Percentiles rank a stretch among this genome's conserved stretches.
Evolutionary conservation across 2,888 invertebrate species (phyloP).

Genomic region (Pterobdella sp.): DNA sequence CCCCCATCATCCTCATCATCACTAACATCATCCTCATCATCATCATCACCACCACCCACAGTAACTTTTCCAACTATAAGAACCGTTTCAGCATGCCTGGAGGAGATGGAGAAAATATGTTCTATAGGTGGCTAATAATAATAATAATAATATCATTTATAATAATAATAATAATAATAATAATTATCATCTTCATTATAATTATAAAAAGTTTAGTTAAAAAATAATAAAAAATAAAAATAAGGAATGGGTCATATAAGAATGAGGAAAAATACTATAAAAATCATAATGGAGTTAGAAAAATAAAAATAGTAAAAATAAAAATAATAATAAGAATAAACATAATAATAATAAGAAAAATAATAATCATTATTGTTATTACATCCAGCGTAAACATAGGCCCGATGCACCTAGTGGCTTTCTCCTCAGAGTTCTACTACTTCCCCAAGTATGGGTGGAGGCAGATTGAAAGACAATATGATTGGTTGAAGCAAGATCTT

Average conservation of each 20-base stretch:
- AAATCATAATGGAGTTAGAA: no score
- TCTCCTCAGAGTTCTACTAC: constrained; percentile 88
- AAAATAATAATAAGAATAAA: background rate
- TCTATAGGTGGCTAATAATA: constrained; percentile 43
- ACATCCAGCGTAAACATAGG: constrained; percentile 52
- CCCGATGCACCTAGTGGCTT: constrained; percentile 63
- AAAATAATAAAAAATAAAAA: background rate
- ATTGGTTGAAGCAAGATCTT: constrained; percentile 79
- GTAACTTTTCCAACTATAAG: constrained; percentile 90
- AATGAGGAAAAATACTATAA: no score
- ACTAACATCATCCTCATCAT: background rate
- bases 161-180: background rate
- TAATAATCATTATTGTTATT: background rate
- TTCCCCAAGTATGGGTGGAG: constrained; percentile 76
- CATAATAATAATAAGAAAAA: background rate
- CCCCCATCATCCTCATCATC: background rate
- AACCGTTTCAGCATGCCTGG: constrained; percentile 58
- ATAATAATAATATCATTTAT: background rate
- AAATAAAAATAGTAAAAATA: no score
- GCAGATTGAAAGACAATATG: constrained; percentile 55
- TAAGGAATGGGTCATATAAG: no score
- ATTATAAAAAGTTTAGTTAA: background rate
- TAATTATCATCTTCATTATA: background rate
- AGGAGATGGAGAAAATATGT: constrained; percentile 44
- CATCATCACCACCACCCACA: no score